Percentiles rank a stretch among this genome's conserved stretches.
These are phyloP conservation scores for Pluvianellus socialis DNA, from an alignment of 2,113 vertebrate species.

Conservation along the genomic window DNA sequence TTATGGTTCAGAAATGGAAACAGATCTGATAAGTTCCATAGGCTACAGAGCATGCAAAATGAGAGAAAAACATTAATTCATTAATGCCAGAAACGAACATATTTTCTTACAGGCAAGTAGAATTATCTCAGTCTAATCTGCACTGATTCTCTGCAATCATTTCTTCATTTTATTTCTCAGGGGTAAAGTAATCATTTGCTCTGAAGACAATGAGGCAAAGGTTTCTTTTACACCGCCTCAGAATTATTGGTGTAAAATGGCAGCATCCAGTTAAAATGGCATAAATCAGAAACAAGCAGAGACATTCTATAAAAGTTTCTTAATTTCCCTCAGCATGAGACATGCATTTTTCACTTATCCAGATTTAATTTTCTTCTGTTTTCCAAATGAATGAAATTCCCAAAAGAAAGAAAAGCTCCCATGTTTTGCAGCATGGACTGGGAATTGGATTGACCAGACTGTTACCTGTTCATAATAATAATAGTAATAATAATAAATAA, in stretches of 20 bases:
- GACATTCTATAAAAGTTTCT: not conserved
- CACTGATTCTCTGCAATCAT: not conserved
- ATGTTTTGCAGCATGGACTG: rapidly evolving
- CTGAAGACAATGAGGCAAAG: not conserved
- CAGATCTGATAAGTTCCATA: not conserved
- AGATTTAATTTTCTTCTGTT: not conserved
- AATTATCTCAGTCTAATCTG: not conserved
- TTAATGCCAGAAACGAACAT: not conserved
- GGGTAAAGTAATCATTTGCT: not conserved
- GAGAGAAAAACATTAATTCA: not conserved
- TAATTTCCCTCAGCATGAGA: not conserved
- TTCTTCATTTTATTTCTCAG: not conserved
- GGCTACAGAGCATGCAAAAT: not conserved
- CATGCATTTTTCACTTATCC: not conserved
- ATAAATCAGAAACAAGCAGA: not conserved
- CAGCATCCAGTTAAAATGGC: not conserved
- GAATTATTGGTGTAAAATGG: not conserved
- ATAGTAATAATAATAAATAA: not conserved
- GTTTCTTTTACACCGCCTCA: not conserved
- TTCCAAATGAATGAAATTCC: not conserved
- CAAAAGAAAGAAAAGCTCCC: not conserved
- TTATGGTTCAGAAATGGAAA: not conserved
- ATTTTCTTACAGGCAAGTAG: not conserved
- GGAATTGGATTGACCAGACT: not conserved
- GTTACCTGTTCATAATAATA: not conserved